Percentiles rank a stretch among this genome's conserved stretches.
Conservation (phyloP, 1,140 invertebrate genomes). For the Drosophila tristis region DNA sequence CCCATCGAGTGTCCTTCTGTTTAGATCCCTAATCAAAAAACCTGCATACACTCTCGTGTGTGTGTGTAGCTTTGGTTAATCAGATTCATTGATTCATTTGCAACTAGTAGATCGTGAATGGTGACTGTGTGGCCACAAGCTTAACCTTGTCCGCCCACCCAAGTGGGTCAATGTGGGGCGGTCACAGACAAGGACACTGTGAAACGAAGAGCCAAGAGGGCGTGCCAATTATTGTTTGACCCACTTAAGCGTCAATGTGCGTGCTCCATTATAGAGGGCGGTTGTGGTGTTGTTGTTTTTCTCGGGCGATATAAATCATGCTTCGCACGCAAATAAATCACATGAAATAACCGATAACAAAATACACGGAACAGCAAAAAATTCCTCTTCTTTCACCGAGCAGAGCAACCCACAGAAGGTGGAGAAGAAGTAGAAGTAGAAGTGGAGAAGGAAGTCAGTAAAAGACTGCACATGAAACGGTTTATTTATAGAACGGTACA, state of each 20-base stretch:
- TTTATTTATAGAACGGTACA: slow-evolving; percentile 76
- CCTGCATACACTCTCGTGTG: no score
- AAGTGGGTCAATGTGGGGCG: slow-evolving; percentile 50
- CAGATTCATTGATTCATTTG: no score
- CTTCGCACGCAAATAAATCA: slow-evolving; percentile 82
- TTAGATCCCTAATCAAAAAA: no score
- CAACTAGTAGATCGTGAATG: no score
- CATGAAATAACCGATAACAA: slow-evolving; percentile 80
- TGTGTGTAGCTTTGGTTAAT: no score
- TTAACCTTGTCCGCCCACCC: slow-evolving; percentile 28
- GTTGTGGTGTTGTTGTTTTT: slow-evolving; percentile 43
- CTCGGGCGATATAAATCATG: slow-evolving; percentile 75
- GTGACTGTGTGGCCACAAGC: no score
- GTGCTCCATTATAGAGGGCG: slow-evolving; percentile 44
- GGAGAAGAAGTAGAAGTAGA: neutral
- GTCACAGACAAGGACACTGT: slow-evolving; percentile 35
- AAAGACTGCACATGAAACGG: slow-evolving; percentile 66
- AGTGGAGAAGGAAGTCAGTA: slow-evolving; percentile 11
- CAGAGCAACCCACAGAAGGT: slow-evolving; percentile 19
- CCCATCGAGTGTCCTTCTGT: no score
- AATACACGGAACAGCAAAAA: slow-evolving; percentile 49
- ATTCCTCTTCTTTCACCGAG: slow-evolving; percentile 1
- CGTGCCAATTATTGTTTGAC: slow-evolving; percentile 78
- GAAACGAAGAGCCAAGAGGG: slow-evolving; percentile 15
- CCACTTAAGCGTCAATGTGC: slow-evolving; percentile 77